Base-by-base conservation (phyloP, 2,797 vertebrate species). In the Sebastes baramenuke region DNA sequence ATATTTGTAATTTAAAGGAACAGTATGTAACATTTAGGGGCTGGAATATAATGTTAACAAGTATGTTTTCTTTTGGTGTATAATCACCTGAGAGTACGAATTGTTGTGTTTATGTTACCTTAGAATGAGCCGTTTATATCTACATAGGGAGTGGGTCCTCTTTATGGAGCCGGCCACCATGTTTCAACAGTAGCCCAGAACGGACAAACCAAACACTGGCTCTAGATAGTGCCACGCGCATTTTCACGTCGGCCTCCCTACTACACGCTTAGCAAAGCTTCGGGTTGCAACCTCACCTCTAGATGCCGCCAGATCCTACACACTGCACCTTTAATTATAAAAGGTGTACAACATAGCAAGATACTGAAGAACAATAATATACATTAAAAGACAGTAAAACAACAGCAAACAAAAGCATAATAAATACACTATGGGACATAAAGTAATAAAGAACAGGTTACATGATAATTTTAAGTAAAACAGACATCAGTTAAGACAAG, bases 121-220 rank as follows among this genome's bases (percentile, higher is more conserved):
- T 54, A 54, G 49, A 49, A 49, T 49, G 18, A 49, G 46, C 16
- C 7, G 18, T 49, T 49, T 49, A 49, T 20, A 20, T 49, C 46
- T 18, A 49, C 42, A 49, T 20, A 49, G 42, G 42, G 42, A 49
- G 42, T 0, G 7, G 18, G 42, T 49, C 42, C 42, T 49, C 42
- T 49, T 49, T 0, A 49, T 0, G 42, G 42, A 0, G 18, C 42
- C 18, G 7, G 42, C 16, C 42, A 0, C 16, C 16, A 54, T 54
- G 8, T 11, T 22, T 54, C 49, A 11, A 54, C 49, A 22, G 42
- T 49, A 49, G 42, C 42, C 42, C 42, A 49, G 42, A 49, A 49
- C 3, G 42, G 42, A 49, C 42, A 49, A 49, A 8, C 42, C 18
- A 18, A 49, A 49, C 42, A 4, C 16, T 49, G 16, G 42, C 7